Evolutionary conservation across 1,140 invertebrate species (phyloP).

Genomic region (Pteromalus puparum): DNA sequence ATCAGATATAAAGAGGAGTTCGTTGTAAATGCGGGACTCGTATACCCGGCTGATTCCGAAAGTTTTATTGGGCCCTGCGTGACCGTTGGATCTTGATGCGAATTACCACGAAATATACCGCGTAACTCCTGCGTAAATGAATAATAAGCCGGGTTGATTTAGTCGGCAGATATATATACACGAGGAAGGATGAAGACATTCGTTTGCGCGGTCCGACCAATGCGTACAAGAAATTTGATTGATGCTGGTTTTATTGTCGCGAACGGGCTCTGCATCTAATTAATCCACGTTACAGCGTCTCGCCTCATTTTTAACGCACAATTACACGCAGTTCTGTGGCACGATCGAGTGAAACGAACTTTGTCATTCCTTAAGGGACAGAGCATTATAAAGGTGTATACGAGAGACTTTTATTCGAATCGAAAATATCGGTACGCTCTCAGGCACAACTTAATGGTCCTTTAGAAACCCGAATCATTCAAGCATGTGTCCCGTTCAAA

Average conservation of each 20-base stretch:
- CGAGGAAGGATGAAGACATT: slow-evolving; percentile 18
- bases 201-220: neutral
- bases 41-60: neutral
- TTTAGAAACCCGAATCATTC: too few relatives aligned
- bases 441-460: too few relatives aligned
- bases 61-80: neutral
- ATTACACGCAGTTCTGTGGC: too few relatives aligned
- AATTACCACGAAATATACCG: slow-evolving; percentile 1
- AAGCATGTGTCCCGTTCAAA: neutral
- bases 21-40: neutral
- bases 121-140: neutral
- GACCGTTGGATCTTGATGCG: neutral
- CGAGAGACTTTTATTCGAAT: neutral
- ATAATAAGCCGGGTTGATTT: slow-evolving; percentile 12
- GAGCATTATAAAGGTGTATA: too few relatives aligned
- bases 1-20: neutral
- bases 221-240: neutral
- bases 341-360: neutral
- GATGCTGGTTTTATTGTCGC: neutral
- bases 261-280: too few relatives aligned
- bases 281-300: too few relatives aligned
- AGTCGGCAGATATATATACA: neutral
- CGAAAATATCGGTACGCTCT: too few relatives aligned
- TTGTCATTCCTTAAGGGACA: neutral
- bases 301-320: neutral